Conservation (phyloP, 2,797 vertebrate species). For the Crax fasciolata region DNA sequence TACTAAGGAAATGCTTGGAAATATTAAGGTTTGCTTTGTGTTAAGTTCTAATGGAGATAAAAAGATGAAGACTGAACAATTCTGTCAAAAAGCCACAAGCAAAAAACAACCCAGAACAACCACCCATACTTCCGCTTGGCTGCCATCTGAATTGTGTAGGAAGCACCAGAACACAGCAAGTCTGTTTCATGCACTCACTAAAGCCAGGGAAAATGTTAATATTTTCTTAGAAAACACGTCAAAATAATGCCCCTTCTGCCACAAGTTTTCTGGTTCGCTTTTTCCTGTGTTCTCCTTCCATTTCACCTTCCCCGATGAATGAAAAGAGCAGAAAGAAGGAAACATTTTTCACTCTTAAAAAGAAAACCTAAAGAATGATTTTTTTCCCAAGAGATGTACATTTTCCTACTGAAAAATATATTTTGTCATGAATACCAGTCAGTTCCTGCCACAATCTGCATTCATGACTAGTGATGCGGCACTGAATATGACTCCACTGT, state of each 20-base stretch:
- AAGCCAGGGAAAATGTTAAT: constrained; percentile 18
- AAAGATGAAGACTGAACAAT: not conserved
- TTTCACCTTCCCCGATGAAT: not conserved
- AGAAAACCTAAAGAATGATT: not conserved
- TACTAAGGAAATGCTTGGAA: constrained; percentile 35
- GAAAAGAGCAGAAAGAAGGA: not conserved
- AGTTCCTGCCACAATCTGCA: not conserved
- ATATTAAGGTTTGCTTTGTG: not conserved
- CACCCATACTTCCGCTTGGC: not conserved
- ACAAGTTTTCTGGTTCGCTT: not conserved
- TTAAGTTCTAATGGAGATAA: constrained; percentile 16
- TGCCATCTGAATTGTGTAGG: not conserved
- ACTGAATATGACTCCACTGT: not conserved
- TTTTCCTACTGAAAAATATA: not conserved
- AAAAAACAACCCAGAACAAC: not conserved
- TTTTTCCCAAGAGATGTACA: not conserved
- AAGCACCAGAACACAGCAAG: constrained; percentile 21
- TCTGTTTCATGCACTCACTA: not conserved
- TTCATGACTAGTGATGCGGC: not conserved
- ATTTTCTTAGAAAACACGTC: constrained; percentile 57
- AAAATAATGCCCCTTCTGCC: constrained; percentile 3
- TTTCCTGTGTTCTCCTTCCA: not conserved
- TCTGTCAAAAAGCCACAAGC: not conserved
- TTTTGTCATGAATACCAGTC: not conserved
- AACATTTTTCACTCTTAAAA: not conserved